Evolutionary conservation across 2,888 invertebrate genomes (phyloP).

Genomic region (Celastrina argiolus): DNA sequence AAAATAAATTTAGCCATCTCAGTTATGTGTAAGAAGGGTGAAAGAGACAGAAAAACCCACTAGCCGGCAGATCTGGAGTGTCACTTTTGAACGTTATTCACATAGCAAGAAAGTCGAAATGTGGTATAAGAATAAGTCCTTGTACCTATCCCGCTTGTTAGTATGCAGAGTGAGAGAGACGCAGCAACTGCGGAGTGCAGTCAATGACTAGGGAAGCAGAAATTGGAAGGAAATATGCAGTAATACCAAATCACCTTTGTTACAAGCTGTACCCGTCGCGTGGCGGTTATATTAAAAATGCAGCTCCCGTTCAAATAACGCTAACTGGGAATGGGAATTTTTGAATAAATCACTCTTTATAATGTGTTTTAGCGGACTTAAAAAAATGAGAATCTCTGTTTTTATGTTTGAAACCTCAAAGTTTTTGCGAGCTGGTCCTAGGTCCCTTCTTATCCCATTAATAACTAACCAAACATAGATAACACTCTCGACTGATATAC

Average conservation of each 20-base stretch:
- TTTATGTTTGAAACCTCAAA: too few relatives aligned
- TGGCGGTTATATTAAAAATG: constrained; percentile 12
- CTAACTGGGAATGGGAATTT: not conserved
- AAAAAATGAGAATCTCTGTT: too few relatives aligned
- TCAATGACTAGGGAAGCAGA: not conserved
- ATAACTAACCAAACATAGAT: too few relatives aligned
- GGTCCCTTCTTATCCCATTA: too few relatives aligned
- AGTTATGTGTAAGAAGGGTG: not conserved
- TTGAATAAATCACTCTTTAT: not conserved
- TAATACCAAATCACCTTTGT: constrained; percentile 15
- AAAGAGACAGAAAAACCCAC: not conserved
- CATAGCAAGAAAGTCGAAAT: too few relatives aligned
- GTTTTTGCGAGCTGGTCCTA: too few relatives aligned
- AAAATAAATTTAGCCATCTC: not conserved
- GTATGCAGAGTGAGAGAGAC: not conserved
- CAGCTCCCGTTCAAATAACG: not conserved
- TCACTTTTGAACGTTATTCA: not conserved
- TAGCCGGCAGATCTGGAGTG: not conserved
- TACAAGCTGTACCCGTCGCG: constrained; percentile 2
- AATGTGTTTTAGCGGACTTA: too few relatives aligned
- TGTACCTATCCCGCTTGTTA: not conserved
- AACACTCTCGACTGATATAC: too few relatives aligned
- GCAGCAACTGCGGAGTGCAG: constrained; percentile 11
- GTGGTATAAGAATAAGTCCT: too few relatives aligned
- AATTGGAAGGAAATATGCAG: constrained; percentile 12